Evolutionary conservation across 2,113 vertebrate genomes (phyloP), one percentile per base, ranked within the genome.

Genomic region (Onychostruthus taczanowskii): DNA sequence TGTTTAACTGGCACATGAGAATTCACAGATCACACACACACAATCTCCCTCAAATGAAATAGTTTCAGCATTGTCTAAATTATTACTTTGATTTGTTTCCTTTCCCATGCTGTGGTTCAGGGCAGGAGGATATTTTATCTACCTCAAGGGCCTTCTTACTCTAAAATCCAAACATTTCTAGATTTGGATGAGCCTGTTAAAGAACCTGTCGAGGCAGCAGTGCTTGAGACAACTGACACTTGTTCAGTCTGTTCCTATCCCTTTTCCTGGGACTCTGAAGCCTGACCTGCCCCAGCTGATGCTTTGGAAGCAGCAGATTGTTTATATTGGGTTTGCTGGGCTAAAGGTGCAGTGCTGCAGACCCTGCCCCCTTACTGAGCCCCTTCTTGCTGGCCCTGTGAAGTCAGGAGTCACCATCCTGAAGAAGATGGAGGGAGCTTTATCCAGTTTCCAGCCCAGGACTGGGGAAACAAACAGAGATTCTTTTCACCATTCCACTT

Each of bases 181-280:
- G n/a, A 30, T 63, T 63, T 94, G 50, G 33, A 46, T 72, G 21
- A 87, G 33, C 31, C 44, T 77, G 3, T 73, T 61, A 69, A 31
- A 70, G 66, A 50, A 63, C 33, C 13, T 72, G 4, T 24, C 0
- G 0, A 37, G 46, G 24, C n/a, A 47, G 3, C 69, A 15, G 35
- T n/a, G 56, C 46, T 81, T 43, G n/a, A 41, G 66, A 35, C 43
- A 24, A 2, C 35, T 62, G 43, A 27, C 12, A 2, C 39, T 58
- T 28, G n/a, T 31, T 84, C 59, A 6, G 55, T 18, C 18, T 31
- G 4, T 20, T 27, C 31, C 64, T 7, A 3, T 14, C 49, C 61
- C 21, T 35, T 84, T 52, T 31, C 62, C 82, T 16, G 47, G 37
- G 23, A 8, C 63, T 30, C 26, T 47, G 55, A 52, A 84, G 49